Evolutionary conservation across 2,797 vertebrate genomes (phyloP), one percentile per base, ranked within the genome.

Genomic region (Spea hammondii): DNA sequence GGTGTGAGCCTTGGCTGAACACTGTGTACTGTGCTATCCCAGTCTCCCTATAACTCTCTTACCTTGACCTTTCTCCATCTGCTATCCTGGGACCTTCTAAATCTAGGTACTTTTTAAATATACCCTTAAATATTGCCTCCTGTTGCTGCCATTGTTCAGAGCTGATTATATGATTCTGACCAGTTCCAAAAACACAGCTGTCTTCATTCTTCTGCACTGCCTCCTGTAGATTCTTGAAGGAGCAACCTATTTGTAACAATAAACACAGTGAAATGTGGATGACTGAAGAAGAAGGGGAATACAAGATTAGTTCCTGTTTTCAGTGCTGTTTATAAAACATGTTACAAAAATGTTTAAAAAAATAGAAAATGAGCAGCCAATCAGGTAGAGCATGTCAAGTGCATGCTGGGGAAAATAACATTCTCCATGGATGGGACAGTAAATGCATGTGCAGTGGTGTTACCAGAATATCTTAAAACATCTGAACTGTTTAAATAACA

Each of bases 111-210:
- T 90, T 88, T 77, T 8, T 67, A 69, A 89, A 93, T 3, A 68
- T 82, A 54, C 83, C 80, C 0, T 70, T 4, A 84, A 94, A 93
- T 73, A 89, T 76, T 49, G 86, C 84, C 1, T 83, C 67, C 1
- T 84, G 89, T 48, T 87, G 86, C 32, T 94, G 86, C 91, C 88
- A 89, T 60, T 91, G 91, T 51, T 8, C 84, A 4, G 86, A 85
- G 65, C 87, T 91, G 79, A 94, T 92, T 13, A 92, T 79, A 76
- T 91, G 91, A 78, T 89, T 89, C 78, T 88, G 83, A 75, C 95
- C 92, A 59, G 89, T 89, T 76, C 90, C 91, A 88, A 93, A 84
- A 66, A 91, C 79, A 6, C 46, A 65, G 79, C 57, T 55, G 80
- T 86, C 75, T 44, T 91, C 89, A 0, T 85, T 70, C 83, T 86